Conservation (phyloP, 2,797 vertebrate genomes). For the Micromesistius poutassou region DNA sequence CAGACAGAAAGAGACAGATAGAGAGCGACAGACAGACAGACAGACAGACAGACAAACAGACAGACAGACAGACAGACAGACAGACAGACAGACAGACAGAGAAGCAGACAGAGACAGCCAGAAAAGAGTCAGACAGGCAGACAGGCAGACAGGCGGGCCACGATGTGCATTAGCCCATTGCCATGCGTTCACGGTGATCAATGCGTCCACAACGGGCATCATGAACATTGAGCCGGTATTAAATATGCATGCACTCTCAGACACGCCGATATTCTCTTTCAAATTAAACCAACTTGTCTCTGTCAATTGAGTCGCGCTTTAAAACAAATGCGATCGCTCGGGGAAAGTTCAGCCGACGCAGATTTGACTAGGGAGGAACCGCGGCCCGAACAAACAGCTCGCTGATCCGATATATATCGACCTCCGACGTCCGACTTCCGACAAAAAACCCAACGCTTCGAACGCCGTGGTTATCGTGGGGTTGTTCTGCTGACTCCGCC, state of each 20-base stretch:
- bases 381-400: neutral
- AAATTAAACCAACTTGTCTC: neutral
- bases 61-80: neutral
- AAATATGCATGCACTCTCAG: neutral
- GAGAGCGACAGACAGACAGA: neutral
- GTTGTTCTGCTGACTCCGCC: neutral
- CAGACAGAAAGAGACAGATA: neutral
- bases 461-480: neutral
- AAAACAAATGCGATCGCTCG: neutral
- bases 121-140: neutral
- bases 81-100: neutral
- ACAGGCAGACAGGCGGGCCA: neutral
- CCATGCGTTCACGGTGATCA: neutral
- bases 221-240: neutral
- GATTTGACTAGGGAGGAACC: neutral
- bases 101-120: neutral
- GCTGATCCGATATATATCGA: too few species aligned
- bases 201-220: neutral
- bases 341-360: neutral
- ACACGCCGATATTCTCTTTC: neutral
- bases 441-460: too few species aligned
- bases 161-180: neutral
- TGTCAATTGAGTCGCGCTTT: neutral
- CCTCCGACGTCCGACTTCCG: too few species aligned
- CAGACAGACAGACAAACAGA: neutral